Conservation (phyloP, 2,113 vertebrate genomes). For the Ursus arctos region DNA sequence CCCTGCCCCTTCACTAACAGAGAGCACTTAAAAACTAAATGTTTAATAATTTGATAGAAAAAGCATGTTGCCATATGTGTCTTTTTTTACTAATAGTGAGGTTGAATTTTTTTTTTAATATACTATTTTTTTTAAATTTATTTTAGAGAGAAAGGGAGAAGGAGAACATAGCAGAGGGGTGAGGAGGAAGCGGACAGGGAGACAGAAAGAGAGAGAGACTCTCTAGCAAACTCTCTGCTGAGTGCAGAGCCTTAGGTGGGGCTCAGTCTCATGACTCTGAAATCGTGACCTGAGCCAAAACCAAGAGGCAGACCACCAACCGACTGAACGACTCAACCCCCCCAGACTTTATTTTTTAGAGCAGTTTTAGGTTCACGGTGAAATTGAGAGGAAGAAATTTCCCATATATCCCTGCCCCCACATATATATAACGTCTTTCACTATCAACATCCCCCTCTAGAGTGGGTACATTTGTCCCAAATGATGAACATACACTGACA, state of each 20-base stretch:
- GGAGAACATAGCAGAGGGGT: neutral
- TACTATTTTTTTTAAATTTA: neutral
- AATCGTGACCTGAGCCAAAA: neutral
- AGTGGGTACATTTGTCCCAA: neutral
- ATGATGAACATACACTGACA: neutral
- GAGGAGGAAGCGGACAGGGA: neutral
- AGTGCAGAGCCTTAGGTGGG: neutral
- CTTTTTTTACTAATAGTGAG: neutral
- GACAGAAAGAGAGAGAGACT: neutral
- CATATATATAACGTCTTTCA: neutral
- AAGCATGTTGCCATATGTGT: neutral
- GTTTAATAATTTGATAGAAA: neutral
- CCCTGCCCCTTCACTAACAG: neutral
- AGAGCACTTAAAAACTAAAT: neutral
- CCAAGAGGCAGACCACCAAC: neutral
- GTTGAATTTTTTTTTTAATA: neutral
- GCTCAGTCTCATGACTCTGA: neutral
- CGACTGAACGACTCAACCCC: neutral
- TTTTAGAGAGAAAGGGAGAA: neutral
- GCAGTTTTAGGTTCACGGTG: neutral
- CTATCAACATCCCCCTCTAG: neutral
- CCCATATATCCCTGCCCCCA: neutral
- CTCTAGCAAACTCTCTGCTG: neutral
- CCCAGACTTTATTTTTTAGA: neutral
- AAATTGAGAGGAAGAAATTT: neutral